Percentiles rank a stretch among this genome's conserved stretches.
These are phyloP conservation scores for Aethes cnicana DNA, from an alignment of 2,888 invertebrate species.

Conservation along the genomic window DNA sequence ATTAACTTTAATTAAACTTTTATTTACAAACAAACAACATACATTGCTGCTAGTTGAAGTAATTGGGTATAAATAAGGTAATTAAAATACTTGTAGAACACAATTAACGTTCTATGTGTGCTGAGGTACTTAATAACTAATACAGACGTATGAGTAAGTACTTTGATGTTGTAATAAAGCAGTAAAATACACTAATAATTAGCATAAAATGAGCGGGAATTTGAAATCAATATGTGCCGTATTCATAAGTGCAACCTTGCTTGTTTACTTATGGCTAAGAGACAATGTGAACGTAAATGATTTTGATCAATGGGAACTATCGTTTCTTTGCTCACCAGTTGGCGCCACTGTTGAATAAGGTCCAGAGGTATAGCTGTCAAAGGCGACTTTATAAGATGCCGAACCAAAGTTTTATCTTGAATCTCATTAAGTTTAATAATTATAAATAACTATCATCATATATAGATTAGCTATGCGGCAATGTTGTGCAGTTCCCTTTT, in stretches of 20 bases:
- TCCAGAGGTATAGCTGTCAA: too few relatives aligned
- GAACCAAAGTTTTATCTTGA: too few relatives aligned
- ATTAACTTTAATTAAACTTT: background rate
- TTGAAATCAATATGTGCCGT: constrained; percentile 25
- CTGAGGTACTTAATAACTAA: constrained; percentile 3
- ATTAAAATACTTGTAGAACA: constrained; percentile 79
- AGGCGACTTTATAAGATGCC: too few relatives aligned
- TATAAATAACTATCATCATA: too few relatives aligned
- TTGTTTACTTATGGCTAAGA: constrained; percentile 6
- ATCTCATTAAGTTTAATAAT: too few relatives aligned
- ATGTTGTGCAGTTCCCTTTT: too few relatives aligned
- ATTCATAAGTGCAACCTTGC: constrained; percentile 24
- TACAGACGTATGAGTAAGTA: background rate
- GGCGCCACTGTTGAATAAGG: too few relatives aligned
- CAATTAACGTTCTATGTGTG: constrained; percentile 30
- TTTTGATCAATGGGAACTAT: too few relatives aligned
- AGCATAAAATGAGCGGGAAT: constrained; percentile 21
- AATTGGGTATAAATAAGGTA: constrained; percentile 36
- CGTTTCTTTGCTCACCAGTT: too few relatives aligned
- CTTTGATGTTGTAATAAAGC: background rate
- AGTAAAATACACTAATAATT: constrained; percentile 20
- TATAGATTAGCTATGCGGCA: too few relatives aligned
- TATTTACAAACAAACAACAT: constrained; percentile 18
- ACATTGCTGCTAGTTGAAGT: constrained; percentile 5
- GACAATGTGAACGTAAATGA: too few relatives aligned